Percentiles rank a stretch among this genome's conserved stretches.
phyloP scores from a whole-genome alignment of 1,140 invertebrate species.

The Drosophila kanapiae region DNA sequence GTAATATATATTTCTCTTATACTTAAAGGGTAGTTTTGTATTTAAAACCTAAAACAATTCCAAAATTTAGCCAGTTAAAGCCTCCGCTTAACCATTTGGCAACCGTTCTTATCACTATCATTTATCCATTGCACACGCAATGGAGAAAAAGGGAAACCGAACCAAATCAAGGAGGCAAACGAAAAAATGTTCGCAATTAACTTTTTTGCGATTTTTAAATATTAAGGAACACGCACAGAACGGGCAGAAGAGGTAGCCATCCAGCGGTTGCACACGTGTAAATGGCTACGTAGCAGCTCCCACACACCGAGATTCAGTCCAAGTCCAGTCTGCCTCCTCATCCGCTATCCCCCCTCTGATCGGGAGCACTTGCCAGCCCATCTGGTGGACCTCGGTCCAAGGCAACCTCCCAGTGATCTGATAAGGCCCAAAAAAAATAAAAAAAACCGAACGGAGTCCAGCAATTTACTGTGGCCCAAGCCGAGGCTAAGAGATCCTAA shows the following conservation, averaged over 20 bases:
- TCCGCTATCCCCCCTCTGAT: neutral
- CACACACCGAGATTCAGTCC: conserved; percentile 38
- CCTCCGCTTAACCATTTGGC: neutral
- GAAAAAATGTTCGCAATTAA: conserved; percentile 70
- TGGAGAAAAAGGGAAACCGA: conserved; percentile 25
- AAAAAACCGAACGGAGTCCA: neutral
- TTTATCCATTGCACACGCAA: conserved; percentile 67
- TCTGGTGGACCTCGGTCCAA: conserved; percentile 31
- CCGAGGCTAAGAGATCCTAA: conserved; percentile 47
- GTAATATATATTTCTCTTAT: neutral
- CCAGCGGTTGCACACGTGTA: conserved; percentile 35
- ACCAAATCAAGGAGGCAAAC: conserved; percentile 24
- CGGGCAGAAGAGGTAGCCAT: neutral
- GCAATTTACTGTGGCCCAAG: conserved; percentile 28
- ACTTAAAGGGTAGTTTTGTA: too few relatives aligned
- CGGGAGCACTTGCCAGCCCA: conserved; percentile 58
- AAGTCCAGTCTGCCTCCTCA: neutral
- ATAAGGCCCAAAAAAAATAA: conserved; percentile 26
- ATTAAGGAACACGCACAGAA: conserved; percentile 75
- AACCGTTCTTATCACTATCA: conserved; percentile 55
- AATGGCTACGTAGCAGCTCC: conserved; percentile 43
- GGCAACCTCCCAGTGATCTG: conserved; percentile 27
- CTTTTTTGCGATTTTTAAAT: conserved; percentile 77
- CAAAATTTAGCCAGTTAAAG: neutral
- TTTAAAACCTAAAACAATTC: too few relatives aligned